phyloP scores from a whole-genome alignment of 2,888 invertebrate species.

The Schrankia costaestrigalis region DNA sequence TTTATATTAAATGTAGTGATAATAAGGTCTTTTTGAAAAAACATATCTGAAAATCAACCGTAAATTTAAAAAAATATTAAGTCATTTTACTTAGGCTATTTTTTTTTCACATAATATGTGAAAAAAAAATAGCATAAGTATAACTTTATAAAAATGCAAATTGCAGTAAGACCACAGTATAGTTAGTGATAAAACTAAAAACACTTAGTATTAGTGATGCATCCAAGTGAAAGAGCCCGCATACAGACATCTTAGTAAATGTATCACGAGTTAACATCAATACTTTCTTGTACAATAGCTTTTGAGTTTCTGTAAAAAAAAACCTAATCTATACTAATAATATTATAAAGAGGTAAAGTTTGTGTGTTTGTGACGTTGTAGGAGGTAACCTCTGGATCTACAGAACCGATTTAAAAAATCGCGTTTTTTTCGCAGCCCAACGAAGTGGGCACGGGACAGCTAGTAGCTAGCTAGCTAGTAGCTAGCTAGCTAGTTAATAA shows the following conservation, averaged over 20 bases:
- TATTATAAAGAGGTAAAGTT: not conserved
- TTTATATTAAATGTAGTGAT: too few relatives aligned
- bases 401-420: too few relatives aligned
- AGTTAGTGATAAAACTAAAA: not conserved
- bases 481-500: too few relatives aligned
- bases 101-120: too few relatives aligned
- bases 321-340: not conserved
- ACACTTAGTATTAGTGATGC: not conserved
- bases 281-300: not conserved
- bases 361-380: not conserved
- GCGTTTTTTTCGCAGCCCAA: too few relatives aligned
- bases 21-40: too few relatives aligned
- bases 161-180: slow-evolving; percentile 1
- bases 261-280: not conserved
- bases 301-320: not conserved
- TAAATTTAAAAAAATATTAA: too few relatives aligned
- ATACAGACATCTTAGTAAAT: not conserved
- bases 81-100: too few relatives aligned
- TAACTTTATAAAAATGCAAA: slow-evolving; percentile 2
- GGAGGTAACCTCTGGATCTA: not conserved
- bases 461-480: too few relatives aligned
- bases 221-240: not conserved
- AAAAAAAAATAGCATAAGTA: too few relatives aligned
- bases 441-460: too few relatives aligned
- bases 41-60: too few relatives aligned